Evolutionary conservation across 2,797 vertebrate species (phyloP), one percentile per base, ranked within the genome.

Genomic region (Podarcis lilfordi): DNA sequence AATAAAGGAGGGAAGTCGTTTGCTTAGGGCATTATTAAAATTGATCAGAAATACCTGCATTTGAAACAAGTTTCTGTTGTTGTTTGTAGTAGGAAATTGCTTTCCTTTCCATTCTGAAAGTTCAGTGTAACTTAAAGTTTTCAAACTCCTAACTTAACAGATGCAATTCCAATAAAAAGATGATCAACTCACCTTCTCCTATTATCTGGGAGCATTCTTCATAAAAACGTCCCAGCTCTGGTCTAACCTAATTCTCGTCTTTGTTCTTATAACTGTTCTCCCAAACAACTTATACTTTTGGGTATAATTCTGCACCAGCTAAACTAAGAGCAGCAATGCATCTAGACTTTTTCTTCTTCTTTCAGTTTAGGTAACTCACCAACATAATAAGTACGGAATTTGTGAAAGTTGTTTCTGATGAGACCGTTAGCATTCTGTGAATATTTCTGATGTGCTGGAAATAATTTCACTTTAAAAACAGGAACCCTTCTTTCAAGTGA

Each of bases 401-500:
- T 80, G 35, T 85, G 29, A 75, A 77, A 89, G 71, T 74, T 93
- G 72, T 43, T 77, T 64, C 40, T 77, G 80, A 69, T 68, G 61
- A 55, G 40, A 68, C n/a, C 17, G n/a, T 88, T 75, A 66, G 37
- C 80, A 35, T 66, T 71, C 37, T 74, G 15, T 84, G 86, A 37
- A 1, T 80, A 81, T 87, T 75, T 89, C 29, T 89, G 89, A 89
- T 19, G 7, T 86, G 17, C 35, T 90, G 88, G 91, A 89, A 59
- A 80, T 91, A 9, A 84, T 90, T 91, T 92, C 76, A 69, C 85
- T 80, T 86, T 43, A 93, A 92, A 89, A 74, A 13, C n/a, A 45
- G 45, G 90, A 76, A 82, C n/a, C n/a, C 21, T 76, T 82, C 8
- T 94, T 92, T 89, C 89, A 88, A 90, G 45, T 68, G 35, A 91